Conservation (phyloP, 2,113 vertebrate genomes). For the Megaceryle torquata region DNA sequence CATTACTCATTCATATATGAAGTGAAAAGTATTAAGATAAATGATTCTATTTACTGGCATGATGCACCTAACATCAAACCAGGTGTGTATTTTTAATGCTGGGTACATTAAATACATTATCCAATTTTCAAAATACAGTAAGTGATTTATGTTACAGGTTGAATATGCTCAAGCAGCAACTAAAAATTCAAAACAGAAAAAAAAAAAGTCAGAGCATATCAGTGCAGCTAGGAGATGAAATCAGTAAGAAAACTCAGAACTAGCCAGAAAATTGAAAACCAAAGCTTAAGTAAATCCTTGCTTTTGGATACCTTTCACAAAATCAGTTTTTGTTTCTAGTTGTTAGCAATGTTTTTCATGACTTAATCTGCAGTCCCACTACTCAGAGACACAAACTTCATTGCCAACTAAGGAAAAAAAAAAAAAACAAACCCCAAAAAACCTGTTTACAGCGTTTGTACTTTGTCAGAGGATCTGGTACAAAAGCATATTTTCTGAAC, state of each 20-base stretch:
- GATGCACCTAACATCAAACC: slow-evolving; percentile 12
- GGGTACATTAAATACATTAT: background rate
- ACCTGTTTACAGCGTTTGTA: background rate
- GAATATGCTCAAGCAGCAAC: background rate
- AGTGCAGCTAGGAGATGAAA: background rate
- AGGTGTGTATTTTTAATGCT: slow-evolving; percentile 24
- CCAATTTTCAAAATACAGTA: slow-evolving; percentile 42
- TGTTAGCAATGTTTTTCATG: background rate
- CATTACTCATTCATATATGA: slow-evolving; percentile 12
- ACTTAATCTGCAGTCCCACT: background rate
- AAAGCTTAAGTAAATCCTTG: background rate
- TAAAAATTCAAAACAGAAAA: background rate
- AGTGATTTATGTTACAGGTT: slow-evolving; percentile 34
- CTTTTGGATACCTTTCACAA: background rate
- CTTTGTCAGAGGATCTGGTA: background rate
- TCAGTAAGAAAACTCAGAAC: background rate
- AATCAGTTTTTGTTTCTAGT: background rate
- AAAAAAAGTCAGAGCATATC: background rate
- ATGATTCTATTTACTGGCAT: slow-evolving; percentile 7
- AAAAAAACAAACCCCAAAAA: background rate
- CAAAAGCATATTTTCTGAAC: background rate
- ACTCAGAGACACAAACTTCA: background rate
- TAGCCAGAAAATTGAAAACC: background rate
- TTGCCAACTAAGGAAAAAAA: background rate
- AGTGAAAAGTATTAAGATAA: slow-evolving; percentile 40